Percentiles rank a stretch among this genome's conserved stretches.
Evolutionary conservation across 1,140 invertebrate species (phyloP).

Genomic region (Dolichoris vasculosae): DNA sequence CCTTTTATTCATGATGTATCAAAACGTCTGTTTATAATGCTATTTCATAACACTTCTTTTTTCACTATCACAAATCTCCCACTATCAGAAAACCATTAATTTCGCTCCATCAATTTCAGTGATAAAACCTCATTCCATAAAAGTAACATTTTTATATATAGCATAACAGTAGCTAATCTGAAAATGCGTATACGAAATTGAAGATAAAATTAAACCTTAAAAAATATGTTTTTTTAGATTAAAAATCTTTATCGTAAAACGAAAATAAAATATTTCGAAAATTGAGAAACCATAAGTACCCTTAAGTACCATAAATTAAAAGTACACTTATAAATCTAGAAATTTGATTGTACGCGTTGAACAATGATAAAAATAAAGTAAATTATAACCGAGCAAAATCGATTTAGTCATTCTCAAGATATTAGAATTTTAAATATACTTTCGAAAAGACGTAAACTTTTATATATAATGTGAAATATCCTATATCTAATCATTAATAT

Average conservation of each 20-base stretch:
- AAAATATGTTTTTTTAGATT: constrained; percentile 10
- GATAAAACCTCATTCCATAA: constrained; percentile 28
- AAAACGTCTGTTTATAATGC: background rate
- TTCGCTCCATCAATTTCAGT: constrained; percentile 10
- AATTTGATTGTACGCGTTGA: background rate
- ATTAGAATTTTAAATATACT: too few relatives aligned
- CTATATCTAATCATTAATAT: too few relatives aligned
- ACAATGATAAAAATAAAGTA: background rate
- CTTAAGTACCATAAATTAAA: background rate
- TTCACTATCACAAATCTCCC: constrained; percentile 3
- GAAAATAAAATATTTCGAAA: background rate
- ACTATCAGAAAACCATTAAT: constrained; percentile 22
- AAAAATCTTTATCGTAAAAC: background rate
- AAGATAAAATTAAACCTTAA: constrained; percentile 10
- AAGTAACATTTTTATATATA: constrained; percentile 7
- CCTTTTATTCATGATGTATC: background rate
- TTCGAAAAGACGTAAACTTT: too few relatives aligned
- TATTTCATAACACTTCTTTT: background rate
- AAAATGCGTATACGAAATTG: background rate
- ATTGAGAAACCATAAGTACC: background rate
- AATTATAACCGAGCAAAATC: too few relatives aligned
- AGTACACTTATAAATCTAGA: background rate
- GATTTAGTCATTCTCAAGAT: too few relatives aligned
- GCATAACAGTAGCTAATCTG: constrained; percentile 19
- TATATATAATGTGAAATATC: too few relatives aligned